Conservation (phyloP, 2,113 vertebrate species). For the Puntigrus tetrazona region DNA sequence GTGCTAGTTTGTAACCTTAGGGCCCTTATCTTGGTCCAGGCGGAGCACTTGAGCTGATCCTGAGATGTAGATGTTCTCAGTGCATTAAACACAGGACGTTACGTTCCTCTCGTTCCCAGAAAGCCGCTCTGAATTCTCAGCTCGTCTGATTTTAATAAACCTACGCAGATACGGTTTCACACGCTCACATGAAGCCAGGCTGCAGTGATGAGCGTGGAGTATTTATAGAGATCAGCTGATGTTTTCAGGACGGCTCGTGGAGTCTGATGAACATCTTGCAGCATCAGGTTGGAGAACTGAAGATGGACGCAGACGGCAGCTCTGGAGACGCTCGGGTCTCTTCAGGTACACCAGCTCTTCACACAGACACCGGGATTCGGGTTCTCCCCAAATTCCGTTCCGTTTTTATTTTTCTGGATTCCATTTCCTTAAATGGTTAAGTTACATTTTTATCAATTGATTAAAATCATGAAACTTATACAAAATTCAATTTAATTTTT, state of each 20-base stretch:
- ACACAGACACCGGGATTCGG: no score
- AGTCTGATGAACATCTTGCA: neutral
- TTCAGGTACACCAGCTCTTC: no score
- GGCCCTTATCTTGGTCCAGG: neutral
- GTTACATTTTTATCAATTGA: no score
- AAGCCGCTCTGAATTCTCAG: neutral
- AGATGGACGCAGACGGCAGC: neutral
- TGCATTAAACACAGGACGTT: conserved; percentile 8
- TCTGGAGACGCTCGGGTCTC: accelerated
- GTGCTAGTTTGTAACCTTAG: neutral
- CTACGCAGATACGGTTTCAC: neutral
- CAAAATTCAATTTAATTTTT: no score
- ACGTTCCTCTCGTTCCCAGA: conserved; percentile 32
- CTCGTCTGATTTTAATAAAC: conserved; percentile 20
- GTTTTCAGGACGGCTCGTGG: neutral
- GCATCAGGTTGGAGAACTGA: neutral
- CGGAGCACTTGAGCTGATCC: neutral
- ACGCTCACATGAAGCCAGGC: neutral
- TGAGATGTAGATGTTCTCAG: conserved; percentile 6
- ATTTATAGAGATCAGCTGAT: neutral
- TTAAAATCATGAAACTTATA: no score
- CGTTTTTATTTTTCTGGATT: no score
- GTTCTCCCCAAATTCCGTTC: no score
- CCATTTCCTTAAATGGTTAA: no score
- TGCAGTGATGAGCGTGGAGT: neutral